Evolutionary conservation across 2,888 invertebrate genomes (phyloP).

Genomic region (Orthosia gracilis): DNA sequence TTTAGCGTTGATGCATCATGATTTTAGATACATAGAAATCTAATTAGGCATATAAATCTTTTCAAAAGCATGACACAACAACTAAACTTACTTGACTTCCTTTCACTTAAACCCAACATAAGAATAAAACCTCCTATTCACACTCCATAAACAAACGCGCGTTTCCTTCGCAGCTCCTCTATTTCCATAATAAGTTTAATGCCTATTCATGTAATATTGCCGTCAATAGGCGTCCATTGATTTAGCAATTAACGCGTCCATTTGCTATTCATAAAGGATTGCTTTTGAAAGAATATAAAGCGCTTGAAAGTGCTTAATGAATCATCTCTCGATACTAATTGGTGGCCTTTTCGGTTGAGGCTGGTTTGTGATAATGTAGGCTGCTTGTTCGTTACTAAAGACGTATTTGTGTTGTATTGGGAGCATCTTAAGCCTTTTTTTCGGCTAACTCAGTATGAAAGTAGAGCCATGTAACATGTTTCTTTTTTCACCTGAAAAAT

Average conservation of each 20-base stretch:
- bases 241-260: slow-evolving; percentile 60
- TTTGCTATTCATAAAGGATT: slow-evolving; percentile 59
- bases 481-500: too few relatives aligned
- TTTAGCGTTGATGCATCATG: too few relatives aligned
- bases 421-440: background rate
- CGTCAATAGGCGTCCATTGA: slow-evolving; percentile 53
- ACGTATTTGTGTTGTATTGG: background rate
- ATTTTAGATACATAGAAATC: too few relatives aligned
- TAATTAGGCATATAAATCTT: too few relatives aligned
- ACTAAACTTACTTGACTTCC: background rate
- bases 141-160: slow-evolving; percentile 21
- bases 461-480: too few relatives aligned
- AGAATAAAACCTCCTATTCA: slow-evolving; percentile 6
- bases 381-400: background rate
- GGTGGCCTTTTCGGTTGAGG: slow-evolving; percentile 18
- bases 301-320: slow-evolving; percentile 60
- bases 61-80: background rate
- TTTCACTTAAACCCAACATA: background rate
- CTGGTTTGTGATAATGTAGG: background rate
- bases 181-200: slow-evolving; percentile 57
- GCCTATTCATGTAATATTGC: slow-evolving; percentile 43
- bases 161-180: slow-evolving; percentile 32
- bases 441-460: background rate
- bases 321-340: slow-evolving; percentile 62
- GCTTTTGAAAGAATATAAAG: slow-evolving; percentile 58